phyloP scores from a whole-genome alignment of 1,140 invertebrate genomes.

The Bombus terrestris region DNA sequence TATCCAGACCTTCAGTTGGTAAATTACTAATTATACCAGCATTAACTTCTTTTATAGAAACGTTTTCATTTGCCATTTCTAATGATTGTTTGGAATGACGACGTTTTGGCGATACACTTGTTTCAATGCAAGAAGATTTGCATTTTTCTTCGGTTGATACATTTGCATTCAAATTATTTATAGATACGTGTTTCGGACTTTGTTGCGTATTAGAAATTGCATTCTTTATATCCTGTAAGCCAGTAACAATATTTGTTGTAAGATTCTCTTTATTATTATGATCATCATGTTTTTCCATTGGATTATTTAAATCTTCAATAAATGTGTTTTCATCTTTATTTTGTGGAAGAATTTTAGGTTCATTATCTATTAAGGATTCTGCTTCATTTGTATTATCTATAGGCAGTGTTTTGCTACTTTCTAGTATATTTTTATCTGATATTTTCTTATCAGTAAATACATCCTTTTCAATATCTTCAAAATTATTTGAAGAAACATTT shows the following conservation, averaged over 20 bases:
- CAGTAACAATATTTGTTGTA: constrained; percentile 36
- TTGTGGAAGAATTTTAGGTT: neutral
- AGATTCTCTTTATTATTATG: constrained; percentile 64
- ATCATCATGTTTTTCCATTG: constrained; percentile 32
- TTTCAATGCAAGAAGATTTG: constrained; percentile 3
- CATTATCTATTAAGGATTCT: neutral
- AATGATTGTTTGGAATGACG: constrained; percentile 25
- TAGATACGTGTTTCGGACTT: neutral
- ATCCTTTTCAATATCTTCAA: neutral
- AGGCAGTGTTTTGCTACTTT: neutral
- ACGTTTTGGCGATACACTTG: neutral
- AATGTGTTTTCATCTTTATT: constrained; percentile 26
- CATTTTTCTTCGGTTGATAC: constrained; percentile 34
- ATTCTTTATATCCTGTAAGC: neutral
- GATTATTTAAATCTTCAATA: constrained; percentile 38
- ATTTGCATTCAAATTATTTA: neutral
- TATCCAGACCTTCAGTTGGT: neutral
- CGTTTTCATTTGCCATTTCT: neutral
- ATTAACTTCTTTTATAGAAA: neutral
- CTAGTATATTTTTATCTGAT: neutral
- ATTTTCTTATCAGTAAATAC: neutral
- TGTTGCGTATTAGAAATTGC: neutral
- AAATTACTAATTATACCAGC: neutral
- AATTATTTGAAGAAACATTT: neutral
- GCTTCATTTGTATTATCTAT: neutral